phyloP scores from a whole-genome alignment of 2,113 vertebrate genomes.

The Tricholaema leucomelas region DNA sequence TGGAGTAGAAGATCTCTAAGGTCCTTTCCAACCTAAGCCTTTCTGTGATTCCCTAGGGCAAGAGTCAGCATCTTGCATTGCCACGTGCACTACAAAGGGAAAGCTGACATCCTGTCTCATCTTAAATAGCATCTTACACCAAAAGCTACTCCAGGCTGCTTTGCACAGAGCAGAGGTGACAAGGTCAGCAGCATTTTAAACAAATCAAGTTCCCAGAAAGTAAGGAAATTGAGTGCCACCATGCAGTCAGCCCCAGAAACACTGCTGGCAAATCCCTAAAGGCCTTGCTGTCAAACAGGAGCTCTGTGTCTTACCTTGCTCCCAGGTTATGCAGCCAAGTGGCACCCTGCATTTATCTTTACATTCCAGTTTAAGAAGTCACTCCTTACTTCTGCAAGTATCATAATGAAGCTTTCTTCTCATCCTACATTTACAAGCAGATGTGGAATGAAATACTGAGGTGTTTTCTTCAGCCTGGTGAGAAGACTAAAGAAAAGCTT shows the following conservation, averaged over 20 bases:
- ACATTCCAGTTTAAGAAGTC: neutral
- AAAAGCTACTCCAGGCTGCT: neutral
- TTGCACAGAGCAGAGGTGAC: neutral
- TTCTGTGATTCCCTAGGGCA: neutral
- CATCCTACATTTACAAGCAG: neutral
- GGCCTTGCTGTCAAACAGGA: neutral
- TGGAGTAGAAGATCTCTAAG: too few species aligned
- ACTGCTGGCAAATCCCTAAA: neutral
- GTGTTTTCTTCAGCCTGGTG: neutral
- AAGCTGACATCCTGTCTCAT: neutral
- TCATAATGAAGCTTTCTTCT: neutral
- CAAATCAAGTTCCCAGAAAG: neutral
- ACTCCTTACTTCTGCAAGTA: neutral
- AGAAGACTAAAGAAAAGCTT: neutral
- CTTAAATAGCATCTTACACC: neutral
- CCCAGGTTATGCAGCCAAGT: neutral
- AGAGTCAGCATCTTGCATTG: neutral
- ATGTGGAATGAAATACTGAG: neutral
- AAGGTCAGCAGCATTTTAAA: neutral
- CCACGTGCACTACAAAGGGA: neutral
- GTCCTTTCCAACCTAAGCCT: too few species aligned
- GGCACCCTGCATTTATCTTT: neutral
- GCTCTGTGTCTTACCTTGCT: neutral
- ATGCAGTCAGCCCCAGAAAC: neutral
- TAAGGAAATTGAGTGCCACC: neutral